These are phyloP conservation scores for Arizona elegans DNA, from an alignment of 2,113 vertebrate species.

Conservation along the genomic window DNA sequence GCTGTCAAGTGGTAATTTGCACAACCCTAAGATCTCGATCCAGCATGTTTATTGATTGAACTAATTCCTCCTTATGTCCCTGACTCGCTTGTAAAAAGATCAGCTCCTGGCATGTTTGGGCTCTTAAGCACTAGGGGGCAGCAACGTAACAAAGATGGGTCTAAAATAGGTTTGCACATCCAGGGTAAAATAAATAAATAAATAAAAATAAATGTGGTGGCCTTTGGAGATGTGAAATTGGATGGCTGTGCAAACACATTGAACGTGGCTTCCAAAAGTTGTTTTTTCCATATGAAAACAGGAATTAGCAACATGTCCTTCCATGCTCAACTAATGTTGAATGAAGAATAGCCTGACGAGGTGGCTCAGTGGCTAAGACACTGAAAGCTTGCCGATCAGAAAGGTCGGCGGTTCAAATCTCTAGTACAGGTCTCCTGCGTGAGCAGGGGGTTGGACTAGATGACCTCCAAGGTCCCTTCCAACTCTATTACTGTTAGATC, in stretches of 20 bases:
- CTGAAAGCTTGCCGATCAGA: too few relatives aligned
- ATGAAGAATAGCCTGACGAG: slow-evolving; percentile 19
- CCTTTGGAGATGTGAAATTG: slow-evolving; percentile 65
- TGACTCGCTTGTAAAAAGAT: background rate
- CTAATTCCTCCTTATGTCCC: background rate
- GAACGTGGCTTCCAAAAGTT: slow-evolving; percentile 66
- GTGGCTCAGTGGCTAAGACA: too few relatives aligned
- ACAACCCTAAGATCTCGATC: background rate
- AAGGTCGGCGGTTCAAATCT: too few relatives aligned
- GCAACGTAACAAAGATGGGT: slow-evolving; percentile 77
- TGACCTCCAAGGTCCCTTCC: too few relatives aligned
- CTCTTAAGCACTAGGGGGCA: slow-evolving; percentile 81
- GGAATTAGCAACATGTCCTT: slow-evolving; percentile 72
- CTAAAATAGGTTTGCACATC: background rate
- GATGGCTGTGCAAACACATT: slow-evolving; percentile 77
- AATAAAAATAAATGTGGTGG: slow-evolving; percentile 45
- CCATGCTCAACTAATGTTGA: slow-evolving; percentile 72
- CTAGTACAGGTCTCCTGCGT: too few relatives aligned
- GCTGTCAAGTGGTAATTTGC: background rate
- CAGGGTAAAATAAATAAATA: slow-evolving; percentile 41
- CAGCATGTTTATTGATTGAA: background rate
- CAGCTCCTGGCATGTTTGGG: background rate
- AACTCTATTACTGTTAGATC: too few relatives aligned
- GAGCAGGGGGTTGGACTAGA: too few relatives aligned
- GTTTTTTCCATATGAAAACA: slow-evolving; percentile 72